Evolutionary conservation across 30 jellyfish, hydroid and myxozoan genomes (phyloP), one percentile per base, ranked within the genome.

Genomic region (Hydra vulgaris): DNA sequence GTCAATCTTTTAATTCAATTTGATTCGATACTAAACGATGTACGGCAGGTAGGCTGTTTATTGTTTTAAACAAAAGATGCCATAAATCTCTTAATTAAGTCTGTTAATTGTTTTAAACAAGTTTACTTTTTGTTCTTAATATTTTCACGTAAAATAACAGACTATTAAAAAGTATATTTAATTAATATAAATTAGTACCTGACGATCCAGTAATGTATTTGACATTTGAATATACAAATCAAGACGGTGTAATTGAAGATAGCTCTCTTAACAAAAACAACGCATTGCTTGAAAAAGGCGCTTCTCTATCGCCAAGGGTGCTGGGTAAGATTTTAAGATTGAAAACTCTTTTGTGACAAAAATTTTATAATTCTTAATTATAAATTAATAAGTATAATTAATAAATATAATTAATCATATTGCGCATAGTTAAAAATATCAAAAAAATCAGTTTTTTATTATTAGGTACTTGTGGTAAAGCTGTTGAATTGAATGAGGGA

Each of bases 391-490:
- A 56, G 72, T 56, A 56, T 56, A 16, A n/a, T 56, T 56, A 15
- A 15, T 56, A 56, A 56, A 56, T 56, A 56, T n/a, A 56, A 15
- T 15, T n/a, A 56, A 15, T 20, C 75, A 27, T 68, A 68, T 68
- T 68, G 75, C 26, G 1, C 23, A 68, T 56, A n/a, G n/a, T 15
- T 16, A 56, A 56, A 68, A 1, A 68, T 27, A 68, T 25, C 23
- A 68, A 68, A 68, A 4, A 27, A 4, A 20, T 56, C 17, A 56
- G n/a, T 56, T 15, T 15, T n/a, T n/a, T n/a, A n/a, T n/a, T n/a
- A n/a, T n/a, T n/a, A 90, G 97, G 97, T 23, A 85, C 97, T 15
- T 90, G 97, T 27, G 97, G 97, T 0, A 85, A 66, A 61, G 97
- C 95, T 1, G 94, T 89, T 21, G 97, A 90, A 74, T 53, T 90